Evolutionary conservation across 1,140 invertebrate genomes (phyloP), one percentile per base, ranked within the genome.

Genomic region (Temnothorax longispinosus): DNA sequence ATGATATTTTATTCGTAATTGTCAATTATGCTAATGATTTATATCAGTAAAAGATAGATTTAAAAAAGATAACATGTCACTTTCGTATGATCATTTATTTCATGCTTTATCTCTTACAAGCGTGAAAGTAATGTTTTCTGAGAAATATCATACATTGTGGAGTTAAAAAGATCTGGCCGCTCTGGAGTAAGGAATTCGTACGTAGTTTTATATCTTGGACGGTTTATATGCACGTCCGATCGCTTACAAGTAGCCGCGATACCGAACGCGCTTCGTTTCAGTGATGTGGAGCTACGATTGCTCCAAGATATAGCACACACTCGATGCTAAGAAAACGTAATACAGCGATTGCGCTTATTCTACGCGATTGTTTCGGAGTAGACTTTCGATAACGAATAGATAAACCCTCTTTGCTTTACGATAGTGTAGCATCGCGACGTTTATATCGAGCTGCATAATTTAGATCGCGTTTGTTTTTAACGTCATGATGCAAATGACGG

Each of bases 241-340:
- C n/a, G 52, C 41, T 27, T 84, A n/a, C 27, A 60, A 75, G 18
- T 35, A 56, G 38, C 56, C 41, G 54, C 41, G 80, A 75, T 71
- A 81, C 3, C 74, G 15, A 5, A 69, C 35, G 52, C 41, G 69
- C 32, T 84, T 74, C 67, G 80, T 84, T 84, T 71, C 56, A 84
- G n/a, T 50, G 41, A 72, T 84, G 80, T 84, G 54, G 54, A 44
- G 54, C 41, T 72, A 50, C 32, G 54, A 50, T 74, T 84, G 69
- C 67, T 72, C 18, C 41, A 50, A 38, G 64, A 84, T 84, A 84
- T 50, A 62, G 13, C 38, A 54, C 32, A 47, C 13, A 74, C 35
- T 75, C 54, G 41, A 82, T 82, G 47, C 65, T 47, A 13, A 72
- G 41, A 41, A 47, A 74, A 84, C n/a, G 41, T 35, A 54, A 69